These are phyloP conservation scores for Nannobrachium achirus DNA, from an alignment of 2,113 vertebrate species.

Conservation along the genomic window DNA sequence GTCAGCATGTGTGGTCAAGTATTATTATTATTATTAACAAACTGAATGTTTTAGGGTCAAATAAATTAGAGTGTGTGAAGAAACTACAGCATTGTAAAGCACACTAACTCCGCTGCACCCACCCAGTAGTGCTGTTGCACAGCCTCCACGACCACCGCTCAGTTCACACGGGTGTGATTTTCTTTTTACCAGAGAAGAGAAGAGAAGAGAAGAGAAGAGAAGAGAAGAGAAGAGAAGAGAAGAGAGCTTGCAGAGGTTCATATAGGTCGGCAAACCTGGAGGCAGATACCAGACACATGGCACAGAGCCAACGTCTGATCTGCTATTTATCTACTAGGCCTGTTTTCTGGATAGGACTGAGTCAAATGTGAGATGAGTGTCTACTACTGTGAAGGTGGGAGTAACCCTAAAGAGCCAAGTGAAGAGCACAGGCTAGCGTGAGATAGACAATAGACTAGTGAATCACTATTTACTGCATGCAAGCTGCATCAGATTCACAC, in stretches of 20 bases:
- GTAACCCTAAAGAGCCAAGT: neutral
- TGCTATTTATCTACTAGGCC: neutral
- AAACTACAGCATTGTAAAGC: no score
- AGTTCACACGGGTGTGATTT: no score
- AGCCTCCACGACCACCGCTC: no score
- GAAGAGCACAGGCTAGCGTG: neutral
- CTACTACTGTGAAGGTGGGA: no score
- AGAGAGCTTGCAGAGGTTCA: neutral
- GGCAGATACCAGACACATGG: neutral
- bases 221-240: neutral
- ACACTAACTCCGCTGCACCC: no score
- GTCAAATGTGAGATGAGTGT: no score
- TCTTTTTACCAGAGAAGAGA: neutral
- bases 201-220: neutral
- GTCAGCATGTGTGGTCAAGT: neutral
- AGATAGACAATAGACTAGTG: neutral
- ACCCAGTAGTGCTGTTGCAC: no score
- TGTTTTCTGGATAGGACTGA: neutral
- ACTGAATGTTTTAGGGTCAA: no score
- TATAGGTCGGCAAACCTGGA: conserved; percentile 16
- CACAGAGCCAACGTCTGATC: neutral
- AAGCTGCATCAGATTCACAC: no score
- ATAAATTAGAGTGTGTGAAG: no score
- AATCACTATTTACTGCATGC: no score
- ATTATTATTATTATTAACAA: no score